Evolutionary conservation across 2,797 vertebrate species (phyloP), one percentile per base, ranked within the genome.

Genomic region (Melanotaenia parkinsoni): DNA sequence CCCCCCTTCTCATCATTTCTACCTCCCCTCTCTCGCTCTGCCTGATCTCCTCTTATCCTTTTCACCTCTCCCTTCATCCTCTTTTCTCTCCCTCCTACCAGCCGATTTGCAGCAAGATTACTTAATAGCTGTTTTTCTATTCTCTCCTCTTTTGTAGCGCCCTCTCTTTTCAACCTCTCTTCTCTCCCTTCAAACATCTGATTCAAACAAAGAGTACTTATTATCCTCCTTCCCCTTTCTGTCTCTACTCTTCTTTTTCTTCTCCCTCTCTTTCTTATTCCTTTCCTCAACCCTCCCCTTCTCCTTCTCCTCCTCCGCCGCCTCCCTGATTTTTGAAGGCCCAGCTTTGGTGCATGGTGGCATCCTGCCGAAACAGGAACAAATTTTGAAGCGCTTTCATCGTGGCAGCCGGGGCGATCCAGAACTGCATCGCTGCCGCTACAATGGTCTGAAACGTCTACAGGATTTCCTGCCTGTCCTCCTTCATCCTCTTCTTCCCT

Each of bases 391-490:
- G 70, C 22, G 6, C 75, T 87, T 84, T 90, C 85, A 83, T 86
- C 77, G 22, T 13, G 80, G 79, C 81, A 83, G 64, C 68, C 8
- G 14, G 79, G 77, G 69, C 26, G 37, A 58, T 74, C 76, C 30
- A 38, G 71, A 75, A 57, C 79, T 11, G 76, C 56, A 16, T 60
- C 20, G 12, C 61, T 24, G 0, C 62, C 12, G 28, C 80, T 76
- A 78, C 87, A 78, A 76, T 67, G 74, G 68, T 64, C 74, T n/a
- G 67, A 84, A 76, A 70, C 62, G 83, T 89, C 84, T 78, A 83
- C 28, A 67, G 86, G 82, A 86, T 86, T 87, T 88, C 85, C 88
- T 79, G 87, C 80, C 78, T 87, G 84, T 87, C 87, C 64, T 78
- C 78, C 85, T 79, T 83, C 81, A 80, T 87, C 77, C 79, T 81